Evolutionary conservation across 2,888 invertebrate genomes (phyloP).

Genomic region (Oithona nana): DNA sequence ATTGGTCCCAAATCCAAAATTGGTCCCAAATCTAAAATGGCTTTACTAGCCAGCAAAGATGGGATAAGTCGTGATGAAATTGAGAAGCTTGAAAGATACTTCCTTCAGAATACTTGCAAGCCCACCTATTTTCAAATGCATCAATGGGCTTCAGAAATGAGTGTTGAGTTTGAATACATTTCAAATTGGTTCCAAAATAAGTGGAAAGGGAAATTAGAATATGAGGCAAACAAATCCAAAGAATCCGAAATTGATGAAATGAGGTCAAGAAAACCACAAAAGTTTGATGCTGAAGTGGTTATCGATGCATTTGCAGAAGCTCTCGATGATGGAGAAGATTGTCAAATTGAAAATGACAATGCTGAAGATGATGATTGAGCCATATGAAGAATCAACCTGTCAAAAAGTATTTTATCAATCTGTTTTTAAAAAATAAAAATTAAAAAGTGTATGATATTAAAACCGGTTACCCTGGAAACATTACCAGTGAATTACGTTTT

Average conservation of each 20-base stretch:
- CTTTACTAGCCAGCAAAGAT: neutral
- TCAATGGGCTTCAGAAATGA: neutral
- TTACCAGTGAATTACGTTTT: no score
- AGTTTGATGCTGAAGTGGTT: neutral
- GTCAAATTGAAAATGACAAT: neutral
- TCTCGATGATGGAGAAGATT: neutral
- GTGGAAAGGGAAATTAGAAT: neutral
- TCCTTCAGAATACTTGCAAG: neutral
- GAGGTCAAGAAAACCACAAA: neutral
- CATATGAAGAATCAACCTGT: neutral
- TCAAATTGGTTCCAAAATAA: neutral
- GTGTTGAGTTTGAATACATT: neutral
- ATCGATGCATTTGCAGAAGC: neutral
- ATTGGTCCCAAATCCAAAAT: no score
- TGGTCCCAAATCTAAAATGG: neutral
- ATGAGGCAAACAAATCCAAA: neutral
- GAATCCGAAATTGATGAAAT: neutral
- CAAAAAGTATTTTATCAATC: no score
- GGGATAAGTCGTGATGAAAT: neutral
- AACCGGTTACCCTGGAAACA: no score
- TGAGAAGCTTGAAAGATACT: neutral
- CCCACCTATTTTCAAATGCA: neutral
- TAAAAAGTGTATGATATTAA: no score
- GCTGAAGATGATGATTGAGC: neutral
- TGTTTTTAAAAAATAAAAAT: no score